Evolutionary conservation across 2,888 invertebrate species (phyloP).

Genomic region (Dryocosmus kuriphilus): DNA sequence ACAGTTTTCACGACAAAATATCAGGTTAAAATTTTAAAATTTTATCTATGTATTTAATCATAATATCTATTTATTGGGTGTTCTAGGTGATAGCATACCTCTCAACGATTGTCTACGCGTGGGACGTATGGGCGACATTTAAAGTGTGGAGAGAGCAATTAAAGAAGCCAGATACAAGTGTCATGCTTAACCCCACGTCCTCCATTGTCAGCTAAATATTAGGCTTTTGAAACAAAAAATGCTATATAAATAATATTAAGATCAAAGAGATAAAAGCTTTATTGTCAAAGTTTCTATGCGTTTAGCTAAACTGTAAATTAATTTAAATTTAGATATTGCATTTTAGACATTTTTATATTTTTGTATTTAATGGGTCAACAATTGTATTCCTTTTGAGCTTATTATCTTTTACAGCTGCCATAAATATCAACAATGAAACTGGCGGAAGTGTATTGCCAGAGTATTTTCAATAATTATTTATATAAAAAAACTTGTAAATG

Average conservation of each 20-base stretch:
- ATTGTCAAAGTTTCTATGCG: neutral
- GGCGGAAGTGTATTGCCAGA: too few relatives aligned
- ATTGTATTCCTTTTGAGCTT: neutral
- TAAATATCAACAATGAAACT: too few relatives aligned
- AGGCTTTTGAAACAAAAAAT: neutral
- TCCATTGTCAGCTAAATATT: neutral
- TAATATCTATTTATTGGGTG: neutral
- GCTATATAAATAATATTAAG: neutral
- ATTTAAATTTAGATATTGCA: neutral
- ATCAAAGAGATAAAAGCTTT: neutral
- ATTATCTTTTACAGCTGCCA: neutral
- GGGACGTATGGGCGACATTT: neutral
- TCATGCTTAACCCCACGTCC: neutral
- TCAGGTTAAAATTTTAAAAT: too few relatives aligned
- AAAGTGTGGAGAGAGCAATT: constrained; percentile 2
- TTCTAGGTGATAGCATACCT: neutral
- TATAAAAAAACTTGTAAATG: too few relatives aligned
- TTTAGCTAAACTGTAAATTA: neutral
- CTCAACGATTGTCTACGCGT: neutral
- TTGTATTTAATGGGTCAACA: neutral
- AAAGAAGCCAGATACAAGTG: neutral
- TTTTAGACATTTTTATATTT: neutral
- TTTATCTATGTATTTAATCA: too few relatives aligned
- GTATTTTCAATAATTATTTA: too few relatives aligned
- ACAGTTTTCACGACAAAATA: too few relatives aligned